Conservation (phyloP, 2,797 vertebrate genomes). For the Gymnoscopelus microlampas region DNA sequence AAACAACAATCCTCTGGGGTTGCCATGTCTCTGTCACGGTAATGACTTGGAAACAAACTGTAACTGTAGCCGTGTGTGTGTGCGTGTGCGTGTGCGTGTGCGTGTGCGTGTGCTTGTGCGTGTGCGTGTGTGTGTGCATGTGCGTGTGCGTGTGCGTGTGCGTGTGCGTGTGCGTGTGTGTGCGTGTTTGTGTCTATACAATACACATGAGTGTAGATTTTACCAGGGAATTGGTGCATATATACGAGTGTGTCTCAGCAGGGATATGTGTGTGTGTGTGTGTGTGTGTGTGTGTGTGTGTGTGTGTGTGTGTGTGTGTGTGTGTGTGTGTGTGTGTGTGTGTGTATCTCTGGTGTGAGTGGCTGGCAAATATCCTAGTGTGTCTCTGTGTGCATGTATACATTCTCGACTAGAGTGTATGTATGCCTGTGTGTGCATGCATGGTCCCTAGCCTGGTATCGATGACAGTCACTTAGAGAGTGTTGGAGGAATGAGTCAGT, state of each 20-base stretch:
- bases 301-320: conserved; percentile 13
- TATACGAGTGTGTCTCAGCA: too few species aligned
- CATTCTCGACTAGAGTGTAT: conserved; percentile 10
- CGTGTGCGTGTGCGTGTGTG: conserved; percentile 8
- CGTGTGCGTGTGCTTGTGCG: conserved; percentile 9
- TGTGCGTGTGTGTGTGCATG: conserved; percentile 15
- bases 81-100: background rate
- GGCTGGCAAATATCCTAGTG: background rate
- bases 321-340: conserved; percentile 22
- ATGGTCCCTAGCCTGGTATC: conserved; percentile 57
- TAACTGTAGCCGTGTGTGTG: conserved; percentile 46
- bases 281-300: conserved; percentile 17
- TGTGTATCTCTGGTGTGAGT: conserved; percentile 25
- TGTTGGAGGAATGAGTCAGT: conserved; percentile 57
- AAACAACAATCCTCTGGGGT: conserved; percentile 50
- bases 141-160: conserved; percentile 35
- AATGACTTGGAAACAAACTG: conserved; percentile 72
- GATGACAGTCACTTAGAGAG: conserved; percentile 66
- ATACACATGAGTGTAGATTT: too few species aligned
- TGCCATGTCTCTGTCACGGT: conserved; percentile 62
- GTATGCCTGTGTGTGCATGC: conserved; percentile 40
- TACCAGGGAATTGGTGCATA: too few species aligned
- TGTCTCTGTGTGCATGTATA: conserved; percentile 30
- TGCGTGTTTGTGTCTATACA: too few species aligned
- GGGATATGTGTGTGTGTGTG: background rate